A percentile compares a stretch with the other conserved stretches of the same genome.
Evolutionary conservation across 92 coral and sea anemone species (phyloP).

Genomic region (Phenganax subtilis): DNA sequence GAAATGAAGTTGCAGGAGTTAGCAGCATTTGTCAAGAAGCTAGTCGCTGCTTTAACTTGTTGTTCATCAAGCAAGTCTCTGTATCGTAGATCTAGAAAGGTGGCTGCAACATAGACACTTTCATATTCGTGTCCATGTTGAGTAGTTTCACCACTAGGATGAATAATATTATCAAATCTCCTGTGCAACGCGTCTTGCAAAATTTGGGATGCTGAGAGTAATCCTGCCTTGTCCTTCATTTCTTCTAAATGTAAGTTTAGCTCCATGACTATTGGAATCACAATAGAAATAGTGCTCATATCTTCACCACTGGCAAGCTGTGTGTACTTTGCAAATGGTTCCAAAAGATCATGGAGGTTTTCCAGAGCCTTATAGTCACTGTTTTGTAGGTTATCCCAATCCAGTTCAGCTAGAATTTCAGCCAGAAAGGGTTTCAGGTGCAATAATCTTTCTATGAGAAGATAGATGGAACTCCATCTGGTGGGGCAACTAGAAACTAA

Average conservation of each 20-base stretch:
- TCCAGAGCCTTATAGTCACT: not conserved
- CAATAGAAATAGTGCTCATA: conserved; percentile 20
- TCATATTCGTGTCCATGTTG: not conserved
- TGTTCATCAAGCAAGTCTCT: conserved; percentile 9
- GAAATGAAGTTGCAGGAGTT: too few species aligned
- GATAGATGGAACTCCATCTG: too few species aligned
- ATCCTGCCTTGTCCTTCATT: conserved; percentile 7
- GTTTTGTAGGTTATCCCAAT: not conserved
- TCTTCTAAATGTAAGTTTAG: not conserved
- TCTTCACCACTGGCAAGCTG: conserved; percentile 10
- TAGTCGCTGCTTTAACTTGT: not conserved
- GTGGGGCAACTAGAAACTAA: too few species aligned
- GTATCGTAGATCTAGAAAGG: not conserved
- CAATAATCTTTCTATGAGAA: too few species aligned
- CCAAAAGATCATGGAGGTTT: not conserved
- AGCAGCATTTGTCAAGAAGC: not conserved
- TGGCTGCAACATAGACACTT: conserved; percentile 5
- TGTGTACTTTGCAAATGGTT: conserved; percentile 8
- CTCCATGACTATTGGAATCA: not conserved
- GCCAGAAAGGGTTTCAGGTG: too few species aligned
- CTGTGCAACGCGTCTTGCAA: not conserved
- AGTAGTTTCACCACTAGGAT: not conserved
- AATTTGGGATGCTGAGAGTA: not conserved
- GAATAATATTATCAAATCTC: not conserved
- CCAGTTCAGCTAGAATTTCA: too few species aligned